Base-by-base conservation (phyloP, 2,797 vertebrate genomes). In the Chelidonichthys spinosus region DNA sequence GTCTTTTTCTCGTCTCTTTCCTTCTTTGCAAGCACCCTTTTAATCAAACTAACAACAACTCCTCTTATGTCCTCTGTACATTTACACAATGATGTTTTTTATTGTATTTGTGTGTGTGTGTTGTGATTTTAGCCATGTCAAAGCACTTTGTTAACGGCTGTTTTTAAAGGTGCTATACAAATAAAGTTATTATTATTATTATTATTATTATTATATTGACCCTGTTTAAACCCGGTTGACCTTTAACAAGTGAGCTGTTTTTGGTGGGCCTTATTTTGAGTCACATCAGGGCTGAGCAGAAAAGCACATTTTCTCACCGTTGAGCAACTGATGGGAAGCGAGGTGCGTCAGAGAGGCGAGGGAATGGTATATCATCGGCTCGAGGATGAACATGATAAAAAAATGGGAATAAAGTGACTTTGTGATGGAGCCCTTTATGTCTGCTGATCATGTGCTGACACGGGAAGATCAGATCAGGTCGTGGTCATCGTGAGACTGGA, bases 391-490 rank as follows among this genome's bases (percentile, higher is more conserved):
- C 17, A 11, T 33, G 14, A 25, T 10, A 2, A 4, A 25, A 25
- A 33, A 9, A 53, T 13, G n/a, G 1, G 10, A 37, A n/a, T 37
- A n/a, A 13, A 47, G 17, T n/a, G 5, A 7, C 17, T 47, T 13
- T 49, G 15, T n/a, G 6, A 42, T 37, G 43, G 18, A 2, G 2
- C 25, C 33, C 14, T 46, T 61, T 4, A 2, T 18, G 7, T 69
- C 33, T 9, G 14, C n/a, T 43, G 10, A 17, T 75, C 63, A 58
- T 72, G 59, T 59, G 69, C 50, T 39, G 49, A 68, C 25, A 46
- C 15, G 11, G 11, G 32, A n/a, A 61, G 35, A 46, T 62, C 43
- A 35, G 55, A 44, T 52, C 49, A 47, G 63, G 32, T 53, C 17
- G 39, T 64, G 49, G 14, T 70, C 25, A 36, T 25, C 64, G 60